Conservation (phyloP, 2,113 vertebrate genomes). For the Dipodomys spectabilis region DNA sequence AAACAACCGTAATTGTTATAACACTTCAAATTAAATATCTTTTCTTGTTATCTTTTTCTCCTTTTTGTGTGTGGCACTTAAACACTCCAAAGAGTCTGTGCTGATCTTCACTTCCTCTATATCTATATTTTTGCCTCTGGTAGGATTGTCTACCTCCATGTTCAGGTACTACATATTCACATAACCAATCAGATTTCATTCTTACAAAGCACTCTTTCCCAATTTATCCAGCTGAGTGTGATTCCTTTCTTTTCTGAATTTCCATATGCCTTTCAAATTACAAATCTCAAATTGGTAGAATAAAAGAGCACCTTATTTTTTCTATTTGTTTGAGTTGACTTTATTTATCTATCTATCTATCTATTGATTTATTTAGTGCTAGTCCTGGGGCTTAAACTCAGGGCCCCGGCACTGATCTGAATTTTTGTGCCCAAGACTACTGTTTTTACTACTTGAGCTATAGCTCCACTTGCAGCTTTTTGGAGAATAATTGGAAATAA, state of each 20-base stretch:
- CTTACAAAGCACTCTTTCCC: not conserved
- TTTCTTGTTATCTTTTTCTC: not conserved
- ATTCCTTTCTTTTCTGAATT: not conserved
- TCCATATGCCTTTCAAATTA: not conserved
- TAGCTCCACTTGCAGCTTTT: too few species aligned
- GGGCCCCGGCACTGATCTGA: too few species aligned
- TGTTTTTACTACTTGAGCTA: too few species aligned
- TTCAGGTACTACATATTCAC: not conserved
- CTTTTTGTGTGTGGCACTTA: not conserved
- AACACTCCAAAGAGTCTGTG: not conserved
- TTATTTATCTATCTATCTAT: too few species aligned
- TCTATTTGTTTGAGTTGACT: not conserved
- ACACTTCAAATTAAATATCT: not conserved
- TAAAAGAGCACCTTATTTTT: not conserved
- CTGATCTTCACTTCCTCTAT: rapidly evolving
- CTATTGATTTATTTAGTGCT: too few species aligned
- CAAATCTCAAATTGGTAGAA: not conserved
- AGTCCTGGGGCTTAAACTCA: too few species aligned
- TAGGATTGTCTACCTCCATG: not conserved
- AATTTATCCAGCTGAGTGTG: not conserved
- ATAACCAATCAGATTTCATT: not conserved
- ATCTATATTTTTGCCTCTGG: not conserved
- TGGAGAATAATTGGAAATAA: too few species aligned
- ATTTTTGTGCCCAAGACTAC: too few species aligned
- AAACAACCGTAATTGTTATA: not conserved